Base-by-base conservation (phyloP, 2,113 vertebrate species). In the Pan paniscus region DNA sequence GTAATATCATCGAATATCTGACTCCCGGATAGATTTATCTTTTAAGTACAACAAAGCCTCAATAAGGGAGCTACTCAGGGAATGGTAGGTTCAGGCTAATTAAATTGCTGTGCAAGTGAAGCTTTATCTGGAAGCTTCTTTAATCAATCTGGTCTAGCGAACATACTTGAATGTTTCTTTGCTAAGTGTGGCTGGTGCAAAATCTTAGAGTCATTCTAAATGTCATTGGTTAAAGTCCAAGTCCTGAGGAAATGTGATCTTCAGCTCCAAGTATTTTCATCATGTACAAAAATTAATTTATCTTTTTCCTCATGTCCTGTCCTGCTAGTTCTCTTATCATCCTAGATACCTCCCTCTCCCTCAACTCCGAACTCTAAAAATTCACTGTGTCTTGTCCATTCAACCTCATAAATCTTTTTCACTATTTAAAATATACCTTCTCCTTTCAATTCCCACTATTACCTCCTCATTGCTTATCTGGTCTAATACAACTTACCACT, bases 1-100 rank as follows among this genome's bases (percentile, higher is more conserved):
- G 20, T 64, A 57, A 82, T 91, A 64, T 82, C 72, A 97, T 32
- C 94, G 16, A 92, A 67, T 40, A 97, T 27, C 8, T 32, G 57
- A 81, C 8, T 43, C 18, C 52, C 59, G 38, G 43, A 72, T 55
- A 72, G 30, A 97, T 92, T 84, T 92, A 59, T 96, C 18, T 84
- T 68, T 48, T 52, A 79, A 97, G 48, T 52, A 80, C 40, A 87
- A 68, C 84, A 95, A 95, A 97, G 17, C 48, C 73, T 73, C 70
- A 93, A 38, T 87, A 90, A 78, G 23, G 25, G 27, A 86, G 64
- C 92, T 88, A 22, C 27, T 84, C 40, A 50, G 22, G 78, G 55
- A 95, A 88, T 84, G 57, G 25, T 81, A 6, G 0, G 2, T 73
- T 91, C 79, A 35, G 30, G 35, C 25, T 97, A 94, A 93, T 97